A percentile compares a stretch with the other conserved stretches of the same genome.
These are phyloP conservation scores for Aphidius colemani DNA, from an alignment of 2,888 invertebrate species.

Conservation along the genomic window DNA sequence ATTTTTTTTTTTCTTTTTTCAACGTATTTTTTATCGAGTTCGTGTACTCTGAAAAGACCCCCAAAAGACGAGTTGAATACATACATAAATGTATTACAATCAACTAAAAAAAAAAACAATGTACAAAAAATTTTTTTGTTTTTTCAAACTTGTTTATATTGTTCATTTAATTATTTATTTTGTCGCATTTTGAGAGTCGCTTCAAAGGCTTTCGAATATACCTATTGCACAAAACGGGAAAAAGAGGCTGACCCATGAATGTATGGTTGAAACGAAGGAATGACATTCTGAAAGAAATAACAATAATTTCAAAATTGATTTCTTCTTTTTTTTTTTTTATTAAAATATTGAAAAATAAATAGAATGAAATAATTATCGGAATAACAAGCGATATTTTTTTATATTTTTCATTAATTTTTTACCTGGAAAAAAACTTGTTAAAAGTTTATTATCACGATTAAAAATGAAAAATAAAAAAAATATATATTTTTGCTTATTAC, in stretches of 20 bases:
- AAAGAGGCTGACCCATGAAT: slow-evolving; percentile 61
- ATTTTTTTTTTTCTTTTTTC: slow-evolving; percentile 16
- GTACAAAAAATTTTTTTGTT: slow-evolving; percentile 1
- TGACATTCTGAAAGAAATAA: slow-evolving; percentile 47
- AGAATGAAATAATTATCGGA: neutral
- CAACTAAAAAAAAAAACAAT: neutral
- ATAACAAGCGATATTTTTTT: no score
- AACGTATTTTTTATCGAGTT: slow-evolving; percentile 39
- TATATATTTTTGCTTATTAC: no score
- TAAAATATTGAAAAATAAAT: neutral
- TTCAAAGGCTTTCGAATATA: slow-evolving; percentile 45
- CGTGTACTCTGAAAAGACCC: slow-evolving; percentile 43
- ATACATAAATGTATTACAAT: neutral
- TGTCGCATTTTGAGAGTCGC: slow-evolving; percentile 41
- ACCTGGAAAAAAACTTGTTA: no score
- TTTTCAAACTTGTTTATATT: neutral
- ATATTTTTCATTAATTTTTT: no score
- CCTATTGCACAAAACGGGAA: slow-evolving; percentile 61
- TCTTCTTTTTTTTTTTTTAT: slow-evolving; percentile 7
- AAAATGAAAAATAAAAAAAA: no score
- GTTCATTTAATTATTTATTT: slow-evolving; percentile 14
- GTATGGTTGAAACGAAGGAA: slow-evolving; percentile 60
- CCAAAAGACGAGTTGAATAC: slow-evolving; percentile 34
- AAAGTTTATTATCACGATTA: no score
- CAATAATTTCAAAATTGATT: slow-evolving; percentile 14